These are phyloP conservation scores for Thera britannica DNA, from an alignment of 2,888 invertebrate species.

Conservation along the genomic window DNA sequence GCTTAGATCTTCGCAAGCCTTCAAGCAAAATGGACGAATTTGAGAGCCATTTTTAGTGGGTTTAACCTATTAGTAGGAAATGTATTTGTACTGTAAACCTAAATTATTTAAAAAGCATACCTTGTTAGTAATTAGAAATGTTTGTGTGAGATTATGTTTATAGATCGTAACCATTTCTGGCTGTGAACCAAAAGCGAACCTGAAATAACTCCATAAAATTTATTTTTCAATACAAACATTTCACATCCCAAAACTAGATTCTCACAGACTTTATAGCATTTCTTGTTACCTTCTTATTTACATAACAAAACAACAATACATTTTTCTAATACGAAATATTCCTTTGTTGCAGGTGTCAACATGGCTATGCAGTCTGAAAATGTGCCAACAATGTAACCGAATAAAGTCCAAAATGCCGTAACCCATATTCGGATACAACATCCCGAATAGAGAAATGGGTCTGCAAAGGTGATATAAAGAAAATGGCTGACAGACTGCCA, in stretches of 20 bases:
- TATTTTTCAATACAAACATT: background rate
- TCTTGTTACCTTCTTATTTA: background rate
- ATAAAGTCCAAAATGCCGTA: constrained; percentile 51
- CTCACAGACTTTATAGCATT: constrained; percentile 4
- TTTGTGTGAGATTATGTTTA: too few relatives aligned
- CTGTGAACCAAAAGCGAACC: too few relatives aligned
- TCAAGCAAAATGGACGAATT: too few relatives aligned
- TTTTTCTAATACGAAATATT: constrained; percentile 30
- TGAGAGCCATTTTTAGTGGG: too few relatives aligned
- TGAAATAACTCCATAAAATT: too few relatives aligned
- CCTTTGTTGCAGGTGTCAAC: constrained; percentile 64
- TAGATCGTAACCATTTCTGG: too few relatives aligned
- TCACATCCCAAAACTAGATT: background rate
- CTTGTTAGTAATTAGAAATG: too few relatives aligned
- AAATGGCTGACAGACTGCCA: constrained; percentile 79
- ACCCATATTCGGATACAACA: constrained; percentile 49
- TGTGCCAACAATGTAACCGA: constrained; percentile 45
- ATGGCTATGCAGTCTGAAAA: constrained; percentile 44
- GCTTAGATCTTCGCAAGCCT: too few relatives aligned
- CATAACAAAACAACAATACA: constrained; percentile 16
- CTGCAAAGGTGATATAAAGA: constrained; percentile 78
- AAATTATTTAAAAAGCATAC: too few relatives aligned
- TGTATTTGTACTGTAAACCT: too few relatives aligned
- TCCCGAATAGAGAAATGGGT: constrained; percentile 71
- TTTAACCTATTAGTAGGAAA: too few relatives aligned